A percentile compares a stretch with the other conserved stretches of the same genome.
phyloP scores from a whole-genome alignment of 1,140 invertebrate species.

The Pseudomyrmex sp. region DNA sequence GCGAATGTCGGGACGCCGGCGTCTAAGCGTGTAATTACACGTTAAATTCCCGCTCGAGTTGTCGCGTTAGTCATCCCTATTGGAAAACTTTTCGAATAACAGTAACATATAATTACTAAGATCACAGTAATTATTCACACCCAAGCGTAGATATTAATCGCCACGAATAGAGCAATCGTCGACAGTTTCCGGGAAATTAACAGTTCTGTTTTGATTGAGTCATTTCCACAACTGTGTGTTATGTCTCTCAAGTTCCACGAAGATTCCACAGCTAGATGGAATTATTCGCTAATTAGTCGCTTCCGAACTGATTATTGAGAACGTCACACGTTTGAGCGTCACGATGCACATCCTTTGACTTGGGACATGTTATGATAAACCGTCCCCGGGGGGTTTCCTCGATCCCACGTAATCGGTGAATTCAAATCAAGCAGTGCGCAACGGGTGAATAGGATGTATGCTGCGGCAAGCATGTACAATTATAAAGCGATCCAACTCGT shows the following conservation, averaged over 20 bases:
- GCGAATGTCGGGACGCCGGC: not conserved
- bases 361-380: conserved; percentile 34
- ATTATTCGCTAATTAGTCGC: conserved; percentile 57
- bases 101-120: not conserved
- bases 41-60: conserved; percentile 1
- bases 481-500: not conserved
- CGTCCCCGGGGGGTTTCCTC: conserved; percentile 16
- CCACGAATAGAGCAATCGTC: no score
- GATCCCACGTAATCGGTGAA: conserved; percentile 48
- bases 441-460: not conserved
- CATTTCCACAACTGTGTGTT: not conserved
- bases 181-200: not conserved
- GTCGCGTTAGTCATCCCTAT: not conserved
- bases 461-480: conserved; percentile 4
- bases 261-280: conserved; percentile 37
- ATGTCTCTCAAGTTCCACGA: not conserved
- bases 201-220: not conserved
- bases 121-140: no score
- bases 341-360: conserved; percentile 40
- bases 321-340: conserved; percentile 12
- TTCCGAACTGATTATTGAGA: conserved; percentile 58
- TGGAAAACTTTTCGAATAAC: not conserved
- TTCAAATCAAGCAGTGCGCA: conserved; percentile 50
- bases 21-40: not conserved
- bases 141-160: no score